phyloP scores from a whole-genome alignment of 2,113 vertebrate genomes.

The Amblyornis subalaris region DNA sequence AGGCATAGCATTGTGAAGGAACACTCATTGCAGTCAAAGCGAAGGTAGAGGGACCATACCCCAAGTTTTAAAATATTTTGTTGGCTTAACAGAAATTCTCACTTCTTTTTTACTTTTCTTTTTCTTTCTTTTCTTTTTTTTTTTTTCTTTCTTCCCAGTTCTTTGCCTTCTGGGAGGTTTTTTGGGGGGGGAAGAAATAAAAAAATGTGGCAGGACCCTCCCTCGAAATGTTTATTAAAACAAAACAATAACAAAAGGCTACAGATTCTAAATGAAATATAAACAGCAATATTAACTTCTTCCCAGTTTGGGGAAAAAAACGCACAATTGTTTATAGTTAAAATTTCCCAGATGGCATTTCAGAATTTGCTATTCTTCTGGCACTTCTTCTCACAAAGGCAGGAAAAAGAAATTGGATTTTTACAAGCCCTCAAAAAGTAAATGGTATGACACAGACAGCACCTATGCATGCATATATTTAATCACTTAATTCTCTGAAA shows the following conservation, averaged over 20 bases:
- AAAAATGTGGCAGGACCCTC: background rate
- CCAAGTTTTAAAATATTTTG: background rate
- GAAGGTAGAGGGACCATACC: background rate
- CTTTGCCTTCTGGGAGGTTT: background rate
- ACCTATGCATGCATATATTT: background rate
- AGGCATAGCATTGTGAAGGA: background rate
- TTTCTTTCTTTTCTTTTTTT: background rate
- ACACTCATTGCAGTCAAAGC: background rate
- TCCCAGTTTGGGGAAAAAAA: background rate
- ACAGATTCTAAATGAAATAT: slow-evolving; percentile 4
- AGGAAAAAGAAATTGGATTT: background rate
- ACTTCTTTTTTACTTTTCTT: no score
- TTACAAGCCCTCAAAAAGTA: background rate
- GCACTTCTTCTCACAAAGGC: background rate
- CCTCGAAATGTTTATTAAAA: slow-evolving; percentile 3
- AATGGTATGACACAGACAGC: background rate
- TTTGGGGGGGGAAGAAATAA: background rate
- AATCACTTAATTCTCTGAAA: background rate
- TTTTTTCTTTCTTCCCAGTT: accelerated
- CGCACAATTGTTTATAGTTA: slow-evolving; percentile 3
- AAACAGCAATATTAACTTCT: slow-evolving; percentile 18
- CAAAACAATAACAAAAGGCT: slow-evolving; percentile 15
- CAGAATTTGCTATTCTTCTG: slow-evolving; percentile 6
- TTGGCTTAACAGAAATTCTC: background rate
- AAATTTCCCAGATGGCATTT: slow-evolving; percentile 37